Percentiles rank a stretch among this genome's conserved stretches.
Evolutionary conservation across 2,113 vertebrate species (phyloP).

Genomic region (Aphyosemion australe): DNA sequence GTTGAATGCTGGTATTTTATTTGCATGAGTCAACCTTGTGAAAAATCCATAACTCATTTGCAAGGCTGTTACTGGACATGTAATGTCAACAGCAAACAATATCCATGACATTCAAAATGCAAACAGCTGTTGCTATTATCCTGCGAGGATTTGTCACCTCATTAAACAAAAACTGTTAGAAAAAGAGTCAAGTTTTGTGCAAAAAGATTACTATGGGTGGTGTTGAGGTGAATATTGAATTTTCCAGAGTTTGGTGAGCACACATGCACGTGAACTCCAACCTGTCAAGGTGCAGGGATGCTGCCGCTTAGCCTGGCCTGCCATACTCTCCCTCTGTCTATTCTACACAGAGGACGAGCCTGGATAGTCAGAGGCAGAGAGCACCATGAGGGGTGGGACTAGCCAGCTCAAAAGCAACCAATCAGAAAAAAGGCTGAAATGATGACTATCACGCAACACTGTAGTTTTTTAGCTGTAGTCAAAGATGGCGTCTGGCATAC

Average conservation of each 20-base stretch:
- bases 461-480: too few species aligned
- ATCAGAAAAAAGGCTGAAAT: too few species aligned
- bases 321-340: too few species aligned
- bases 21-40: constrained; percentile 73
- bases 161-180: constrained; percentile 31
- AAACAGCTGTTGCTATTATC: constrained; percentile 29
- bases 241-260: constrained; percentile 35
- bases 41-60: constrained; percentile 75
- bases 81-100: constrained; percentile 33
- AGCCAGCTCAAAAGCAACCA: too few species aligned
- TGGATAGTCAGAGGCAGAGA: too few species aligned
- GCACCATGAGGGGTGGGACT: too few species aligned
- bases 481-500: too few species aligned
- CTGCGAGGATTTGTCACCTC: constrained; percentile 10
- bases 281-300: constrained; percentile 26
- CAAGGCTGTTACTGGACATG: constrained; percentile 49
- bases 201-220: constrained; percentile 9
- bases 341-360: too few species aligned
- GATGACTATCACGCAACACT: too few species aligned
- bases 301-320: too few species aligned
- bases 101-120: constrained; percentile 26
- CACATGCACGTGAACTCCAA: constrained; percentile 55
- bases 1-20: constrained; percentile 69
- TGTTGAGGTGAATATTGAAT: constrained; percentile 32
- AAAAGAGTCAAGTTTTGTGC: constrained; percentile 39